These are phyloP conservation scores for Ageneiosus marmoratus DNA, from an alignment of 2,113 vertebrate genomes.

Conservation along the genomic window DNA sequence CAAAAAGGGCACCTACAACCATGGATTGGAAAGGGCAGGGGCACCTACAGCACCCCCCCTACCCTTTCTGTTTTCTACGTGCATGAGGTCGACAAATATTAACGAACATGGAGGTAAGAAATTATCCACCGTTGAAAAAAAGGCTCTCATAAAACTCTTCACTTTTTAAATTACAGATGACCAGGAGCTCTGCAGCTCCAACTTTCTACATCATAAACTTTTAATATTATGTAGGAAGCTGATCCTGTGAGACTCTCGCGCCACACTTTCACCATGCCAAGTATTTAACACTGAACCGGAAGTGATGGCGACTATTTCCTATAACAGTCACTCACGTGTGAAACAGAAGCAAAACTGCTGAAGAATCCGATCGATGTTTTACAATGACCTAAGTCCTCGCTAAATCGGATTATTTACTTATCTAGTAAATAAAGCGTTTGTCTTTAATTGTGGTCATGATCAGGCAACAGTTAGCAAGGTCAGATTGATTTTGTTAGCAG, in stretches of 20 bases:
- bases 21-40: too few species aligned
- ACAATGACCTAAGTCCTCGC: too few species aligned
- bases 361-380: too few species aligned
- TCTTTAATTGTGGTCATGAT: neutral
- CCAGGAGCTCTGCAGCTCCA: neutral
- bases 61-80: too few species aligned
- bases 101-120: too few species aligned
- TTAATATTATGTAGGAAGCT: neutral
- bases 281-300: neutral
- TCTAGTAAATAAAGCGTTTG: neutral
- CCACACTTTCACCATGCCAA: neutral
- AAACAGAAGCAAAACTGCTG: neutral
- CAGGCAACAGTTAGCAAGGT: neutral
- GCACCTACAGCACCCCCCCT: too few species aligned
- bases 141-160: neutral
- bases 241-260: neutral
- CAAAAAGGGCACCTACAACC: too few species aligned
- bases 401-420: neutral
- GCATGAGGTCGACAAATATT: too few species aligned
- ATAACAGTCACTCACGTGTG: neutral
- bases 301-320: neutral
- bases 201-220: neutral
- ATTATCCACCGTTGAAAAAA: too few species aligned
- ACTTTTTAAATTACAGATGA: neutral
- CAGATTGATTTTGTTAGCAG: neutral